phyloP scores from a whole-genome alignment of 2,888 invertebrate genomes.

The Acronicta aceris region DNA sequence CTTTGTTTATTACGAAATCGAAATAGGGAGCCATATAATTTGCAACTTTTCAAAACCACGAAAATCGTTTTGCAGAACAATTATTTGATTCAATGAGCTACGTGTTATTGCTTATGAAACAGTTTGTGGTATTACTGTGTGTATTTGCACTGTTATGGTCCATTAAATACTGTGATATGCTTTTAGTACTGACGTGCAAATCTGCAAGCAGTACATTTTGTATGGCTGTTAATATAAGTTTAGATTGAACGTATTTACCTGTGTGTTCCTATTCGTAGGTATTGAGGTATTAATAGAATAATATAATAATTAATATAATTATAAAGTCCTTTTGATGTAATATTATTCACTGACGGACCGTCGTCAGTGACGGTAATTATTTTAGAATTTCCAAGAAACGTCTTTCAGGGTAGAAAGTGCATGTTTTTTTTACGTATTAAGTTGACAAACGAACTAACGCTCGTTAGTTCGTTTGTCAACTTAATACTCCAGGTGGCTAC shows the following conservation, averaged over 20 bases:
- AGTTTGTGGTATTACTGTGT: constrained; percentile 1
- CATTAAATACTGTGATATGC: constrained; percentile 2
- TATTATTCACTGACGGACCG: too few relatives aligned
- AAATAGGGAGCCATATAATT: constrained; percentile 1
- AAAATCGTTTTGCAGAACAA: constrained; percentile 4
- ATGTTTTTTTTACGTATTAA: too few relatives aligned
- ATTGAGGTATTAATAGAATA: too few relatives aligned
- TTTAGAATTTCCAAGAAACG: too few relatives aligned
- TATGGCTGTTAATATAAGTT: not conserved
- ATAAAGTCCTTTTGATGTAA: too few relatives aligned
- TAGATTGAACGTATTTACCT: not conserved
- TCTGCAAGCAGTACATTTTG: not conserved
- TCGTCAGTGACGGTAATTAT: too few relatives aligned
- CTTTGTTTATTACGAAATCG: constrained; percentile 25
- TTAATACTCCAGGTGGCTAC: too few relatives aligned
- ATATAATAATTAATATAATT: too few relatives aligned
- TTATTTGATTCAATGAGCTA: constrained; percentile 10
- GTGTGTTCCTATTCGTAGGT: not conserved
- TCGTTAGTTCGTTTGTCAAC: too few relatives aligned
- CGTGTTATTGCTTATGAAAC: constrained; percentile 4
- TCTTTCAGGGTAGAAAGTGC: too few relatives aligned
- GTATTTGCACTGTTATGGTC: constrained; percentile 15
- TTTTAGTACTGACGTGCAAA: not conserved
- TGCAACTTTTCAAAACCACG: constrained; percentile 6
- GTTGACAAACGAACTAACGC: too few relatives aligned